These are phyloP conservation scores for Chelonus insularis DNA, from an alignment of 1,140 invertebrate genomes.

Conservation along the genomic window DNA sequence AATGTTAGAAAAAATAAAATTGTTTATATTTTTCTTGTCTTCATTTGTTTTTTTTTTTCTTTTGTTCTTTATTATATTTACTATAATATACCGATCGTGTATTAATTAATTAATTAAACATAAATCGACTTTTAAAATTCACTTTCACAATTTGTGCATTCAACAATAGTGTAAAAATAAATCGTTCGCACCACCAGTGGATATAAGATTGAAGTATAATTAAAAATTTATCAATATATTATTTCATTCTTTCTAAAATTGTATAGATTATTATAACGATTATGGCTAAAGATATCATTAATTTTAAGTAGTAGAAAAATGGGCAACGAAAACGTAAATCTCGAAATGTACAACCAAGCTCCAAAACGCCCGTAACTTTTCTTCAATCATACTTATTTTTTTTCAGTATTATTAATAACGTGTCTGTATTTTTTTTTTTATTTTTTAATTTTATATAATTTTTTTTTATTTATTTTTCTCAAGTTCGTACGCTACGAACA, in stretches of 20 bases:
- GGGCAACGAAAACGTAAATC: slow-evolving; percentile 39
- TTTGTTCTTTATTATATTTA: too few species aligned
- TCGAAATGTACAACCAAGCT: slow-evolving; percentile 34
- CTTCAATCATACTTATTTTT: slow-evolving; percentile 31
- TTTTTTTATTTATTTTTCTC: slow-evolving; percentile 19
- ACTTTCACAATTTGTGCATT: slow-evolving; percentile 19
- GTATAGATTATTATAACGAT: not conserved
- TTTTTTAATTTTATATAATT: slow-evolving; percentile 22
- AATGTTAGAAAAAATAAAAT: too few species aligned
- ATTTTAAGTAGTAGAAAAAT: slow-evolving; percentile 29
- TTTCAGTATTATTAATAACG: slow-evolving; percentile 21
- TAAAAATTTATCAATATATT: not conserved
- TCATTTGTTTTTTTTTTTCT: too few species aligned
- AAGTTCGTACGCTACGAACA: slow-evolving; percentile 33
- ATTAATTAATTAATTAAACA: not conserved
- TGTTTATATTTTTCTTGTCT: too few species aligned
- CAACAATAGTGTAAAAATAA: slow-evolving; percentile 22
- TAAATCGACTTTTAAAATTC: not conserved
- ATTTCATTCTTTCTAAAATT: not conserved
- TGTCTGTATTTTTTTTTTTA: slow-evolving; percentile 26
- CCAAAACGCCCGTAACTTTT: slow-evolving; percentile 31
- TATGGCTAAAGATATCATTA: not conserved
- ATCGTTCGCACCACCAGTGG: slow-evolving; percentile 16
- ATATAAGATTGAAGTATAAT: slow-evolving; percentile 1
- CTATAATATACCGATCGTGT: too few species aligned